Base-by-base conservation (phyloP, 2,113 vertebrate species). In the Syrmaticus mikado region DNA sequence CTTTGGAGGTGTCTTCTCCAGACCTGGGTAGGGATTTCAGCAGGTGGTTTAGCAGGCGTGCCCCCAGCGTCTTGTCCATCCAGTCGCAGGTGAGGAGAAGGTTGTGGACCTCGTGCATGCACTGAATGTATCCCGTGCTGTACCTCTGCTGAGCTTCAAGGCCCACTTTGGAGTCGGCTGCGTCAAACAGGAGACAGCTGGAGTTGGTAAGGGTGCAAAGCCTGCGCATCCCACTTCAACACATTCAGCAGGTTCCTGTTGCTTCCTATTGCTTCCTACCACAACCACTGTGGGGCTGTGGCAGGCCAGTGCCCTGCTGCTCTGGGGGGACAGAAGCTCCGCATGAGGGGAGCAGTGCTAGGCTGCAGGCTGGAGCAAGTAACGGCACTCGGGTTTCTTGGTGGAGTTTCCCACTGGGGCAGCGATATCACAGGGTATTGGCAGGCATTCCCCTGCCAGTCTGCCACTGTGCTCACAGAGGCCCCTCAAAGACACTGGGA, bases 61-160 rank as follows among this genome's bases (percentile, higher is more conserved):
- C 98, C 64, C 98, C 98, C 0, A 99, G 97, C 10, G 97, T 98
- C 96, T 98, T 98, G 97, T 99, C 99, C 98, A 99, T 98, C 99
- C 99, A 99, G 48, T 99, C 98, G 6, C 98, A 99, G 61, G 98
- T 98, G 78, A 99, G 97, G 60, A 99, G 98, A 94, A 99, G 98
- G 95, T 98, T 99, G 97, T 99, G 98, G 71, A 99, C 98, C 95
- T 99, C 98, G 8, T 99, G 98, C 98, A 99, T 98, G 94, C 98
- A 99, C 97, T 99, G 98, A 76, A 99, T 99, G 95, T 99, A 99
- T 13, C 98, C 98, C 0, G 98, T 98, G 97, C 98, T 98, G 97
- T 98, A 99, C 24, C 98, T 97, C 97, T 99, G 98, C 95, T 98
- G 98, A 24, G 98, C 98, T 85, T 98, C 98, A 71, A 98, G 90